phyloP scores from a whole-genome alignment of 1,140 invertebrate genomes.

The Lepidurus packardi region DNA sequence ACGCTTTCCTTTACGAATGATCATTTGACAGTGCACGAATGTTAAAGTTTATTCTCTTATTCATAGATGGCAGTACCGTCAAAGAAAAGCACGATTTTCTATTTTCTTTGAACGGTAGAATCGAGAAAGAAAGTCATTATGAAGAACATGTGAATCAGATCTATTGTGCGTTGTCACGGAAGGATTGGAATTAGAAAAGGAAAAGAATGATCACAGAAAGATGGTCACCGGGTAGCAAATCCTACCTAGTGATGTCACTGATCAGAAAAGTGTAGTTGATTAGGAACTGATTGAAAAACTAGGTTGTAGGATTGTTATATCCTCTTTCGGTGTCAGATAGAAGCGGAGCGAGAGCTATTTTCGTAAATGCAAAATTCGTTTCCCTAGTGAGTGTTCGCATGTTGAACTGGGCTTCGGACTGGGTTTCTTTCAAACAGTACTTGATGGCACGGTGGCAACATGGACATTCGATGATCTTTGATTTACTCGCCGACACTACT shows the following conservation, averaged over 20 bases:
- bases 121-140: background rate
- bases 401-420: constrained; percentile 31
- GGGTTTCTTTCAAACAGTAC: constrained; percentile 29
- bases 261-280: background rate
- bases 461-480: constrained; percentile 30
- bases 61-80: no score
- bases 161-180: background rate
- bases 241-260: background rate
- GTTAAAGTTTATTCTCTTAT: no score
- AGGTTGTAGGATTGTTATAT: background rate
- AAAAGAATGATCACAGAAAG: background rate
- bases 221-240: background rate
- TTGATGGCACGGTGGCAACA: constrained; percentile 30
- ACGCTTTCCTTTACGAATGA: no score
- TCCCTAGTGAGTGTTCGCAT: background rate
- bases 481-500: constrained; percentile 23
- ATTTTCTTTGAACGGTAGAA: background rate
- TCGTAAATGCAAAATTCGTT: background rate
- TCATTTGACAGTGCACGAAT: no score
- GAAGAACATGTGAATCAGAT: background rate
- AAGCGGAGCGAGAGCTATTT: background rate
- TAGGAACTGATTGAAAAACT: background rate
- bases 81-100: no score
- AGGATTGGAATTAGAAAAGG: background rate
- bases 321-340: background rate